Conservation (phyloP, 2,888 invertebrate species). For the Stenurella melanura region DNA sequence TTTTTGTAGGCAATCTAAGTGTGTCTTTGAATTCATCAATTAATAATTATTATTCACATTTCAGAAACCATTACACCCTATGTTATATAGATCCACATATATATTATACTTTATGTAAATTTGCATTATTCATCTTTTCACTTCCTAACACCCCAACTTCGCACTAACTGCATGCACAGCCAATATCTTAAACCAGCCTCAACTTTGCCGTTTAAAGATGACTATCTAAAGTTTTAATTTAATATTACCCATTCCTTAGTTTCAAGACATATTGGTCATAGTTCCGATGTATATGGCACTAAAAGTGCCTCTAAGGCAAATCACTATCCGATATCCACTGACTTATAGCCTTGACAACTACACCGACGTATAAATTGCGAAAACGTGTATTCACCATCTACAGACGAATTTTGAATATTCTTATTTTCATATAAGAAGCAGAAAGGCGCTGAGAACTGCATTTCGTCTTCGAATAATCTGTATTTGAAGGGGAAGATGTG, state of each 20-base stretch:
- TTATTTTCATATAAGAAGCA: constrained; percentile 16
- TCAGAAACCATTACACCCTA: too few relatives aligned
- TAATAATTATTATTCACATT: too few relatives aligned
- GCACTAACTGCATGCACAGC: neutral
- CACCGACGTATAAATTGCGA: constrained; percentile 47
- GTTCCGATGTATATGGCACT: constrained; percentile 7
- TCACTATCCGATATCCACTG: constrained; percentile 44
- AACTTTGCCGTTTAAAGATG: neutral
- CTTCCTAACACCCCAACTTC: too few relatives aligned
- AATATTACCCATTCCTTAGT: neutral
- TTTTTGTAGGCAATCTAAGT: too few relatives aligned
- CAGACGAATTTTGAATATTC: constrained; percentile 31
- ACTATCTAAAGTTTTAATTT: neutral
- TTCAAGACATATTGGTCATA: neutral
- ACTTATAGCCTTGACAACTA: constrained; percentile 43
- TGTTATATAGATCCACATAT: too few relatives aligned
- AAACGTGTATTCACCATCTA: constrained; percentile 44
- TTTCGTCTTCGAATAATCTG: constrained; percentile 21
- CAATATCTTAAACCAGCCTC: neutral
- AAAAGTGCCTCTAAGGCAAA: constrained; percentile 18
- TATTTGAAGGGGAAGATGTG: constrained; percentile 19
- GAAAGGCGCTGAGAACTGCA: constrained; percentile 2
- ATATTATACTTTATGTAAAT: too few relatives aligned
- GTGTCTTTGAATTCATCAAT: too few relatives aligned
- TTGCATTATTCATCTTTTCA: too few relatives aligned